Percentiles rank a stretch among this genome's conserved stretches.
These are phyloP conservation scores for Paracyprichromis sp. DNA, from an alignment of 2,113 vertebrate species.

Conservation along the genomic window DNA sequence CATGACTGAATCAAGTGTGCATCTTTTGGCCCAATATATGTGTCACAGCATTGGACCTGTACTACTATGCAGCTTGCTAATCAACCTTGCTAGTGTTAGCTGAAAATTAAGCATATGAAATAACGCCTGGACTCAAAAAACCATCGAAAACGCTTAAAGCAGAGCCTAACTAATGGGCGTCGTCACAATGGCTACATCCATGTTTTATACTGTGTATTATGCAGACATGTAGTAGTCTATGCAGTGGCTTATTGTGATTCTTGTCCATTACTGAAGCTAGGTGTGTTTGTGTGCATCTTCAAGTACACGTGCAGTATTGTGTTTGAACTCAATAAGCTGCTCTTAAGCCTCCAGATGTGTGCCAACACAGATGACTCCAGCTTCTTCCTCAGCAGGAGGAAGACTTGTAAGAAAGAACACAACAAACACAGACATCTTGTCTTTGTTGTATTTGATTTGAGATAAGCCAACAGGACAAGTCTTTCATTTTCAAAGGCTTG, in stretches of 20 bases:
- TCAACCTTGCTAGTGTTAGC: background rate
- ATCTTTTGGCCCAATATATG: accelerated
- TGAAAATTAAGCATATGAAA: background rate
- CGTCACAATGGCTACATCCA: background rate
- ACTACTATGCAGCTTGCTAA: background rate
- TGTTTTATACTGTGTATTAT: background rate
- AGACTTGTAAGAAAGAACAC: background rate
- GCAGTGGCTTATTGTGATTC: background rate
- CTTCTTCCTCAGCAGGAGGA: conserved; percentile 72
- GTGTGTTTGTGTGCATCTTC: background rate
- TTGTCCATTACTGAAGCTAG: background rate
- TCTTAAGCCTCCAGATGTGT: conserved; percentile 67
- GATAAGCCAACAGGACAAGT: background rate
- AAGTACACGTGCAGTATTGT: conserved; percentile 28
- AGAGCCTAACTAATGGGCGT: background rate
- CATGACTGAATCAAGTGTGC: background rate
- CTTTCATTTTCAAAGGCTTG: background rate
- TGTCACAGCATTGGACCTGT: background rate
- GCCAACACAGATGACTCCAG: conserved; percentile 38
- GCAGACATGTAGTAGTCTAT: background rate
- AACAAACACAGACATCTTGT: background rate
- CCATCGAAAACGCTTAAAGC: background rate
- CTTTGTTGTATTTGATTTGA: background rate
- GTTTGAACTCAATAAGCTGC: conserved; percentile 68
- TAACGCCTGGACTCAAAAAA: background rate